Base-by-base conservation (phyloP, 1,140 invertebrate genomes). In the Hyphantria cunea region DNA sequence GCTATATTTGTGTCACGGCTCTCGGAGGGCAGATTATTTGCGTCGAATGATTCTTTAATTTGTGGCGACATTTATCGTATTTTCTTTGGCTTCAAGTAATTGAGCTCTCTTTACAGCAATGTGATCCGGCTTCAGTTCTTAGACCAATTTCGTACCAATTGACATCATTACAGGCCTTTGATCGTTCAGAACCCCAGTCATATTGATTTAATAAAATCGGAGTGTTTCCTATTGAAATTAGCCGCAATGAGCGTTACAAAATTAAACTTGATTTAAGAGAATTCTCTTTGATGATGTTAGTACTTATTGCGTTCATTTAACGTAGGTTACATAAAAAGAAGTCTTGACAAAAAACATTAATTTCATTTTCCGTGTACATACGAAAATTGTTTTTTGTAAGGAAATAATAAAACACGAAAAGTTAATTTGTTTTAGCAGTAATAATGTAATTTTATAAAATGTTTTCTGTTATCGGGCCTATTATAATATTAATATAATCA, bases 41-140 rank as follows among this genome's bases (percentile, higher is more conserved):
- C 71, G 63, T 78, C 47, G 68, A 76, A 64, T 72, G 70, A 82
- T 81, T 87, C 74, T 85, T 87, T 88, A 85, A 90, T 90, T 90
- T 88, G 80, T 78, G 68, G 73, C 68, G 79, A 82, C 79, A 83
- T 84, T 83, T 79, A 81, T 78, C 72, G 72, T 82, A 74, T 85
- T 83, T 44, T 76, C 72, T 76, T 50, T 71, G 86, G 86, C 82
- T 86, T 87, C 84, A 55, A 56, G 63, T 87, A 86, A 89, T 89
- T 89, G 81, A 80, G 69, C 69, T 70, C 70, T 64, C 62, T 71
- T 72, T 67, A 76, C 66, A 70, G 53, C 49, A 67, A 50, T 60
- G 55, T 66, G 72, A 70, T 74, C 63, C 53, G 82, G 84, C 81
- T 85, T 87, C 84, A 37, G 54, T 64, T 62, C 68, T 64, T 75